phyloP scores from a whole-genome alignment of 2,888 invertebrate genomes.

The Hyles lineata region DNA sequence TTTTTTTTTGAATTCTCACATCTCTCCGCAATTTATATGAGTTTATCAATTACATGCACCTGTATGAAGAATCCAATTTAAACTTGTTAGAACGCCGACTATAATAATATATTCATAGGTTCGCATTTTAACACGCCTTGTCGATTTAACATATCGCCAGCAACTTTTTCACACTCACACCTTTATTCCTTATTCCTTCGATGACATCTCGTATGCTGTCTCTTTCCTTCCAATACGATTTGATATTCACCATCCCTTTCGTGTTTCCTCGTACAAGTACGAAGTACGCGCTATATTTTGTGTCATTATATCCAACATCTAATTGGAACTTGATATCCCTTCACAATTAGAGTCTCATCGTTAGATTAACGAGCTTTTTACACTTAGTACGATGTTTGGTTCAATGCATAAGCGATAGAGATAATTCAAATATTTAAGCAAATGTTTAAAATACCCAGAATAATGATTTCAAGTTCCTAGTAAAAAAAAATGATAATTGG shows the following conservation, averaged over 20 bases:
- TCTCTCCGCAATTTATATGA: not conserved
- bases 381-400: constrained; percentile 46
- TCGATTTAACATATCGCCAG: constrained; percentile 4
- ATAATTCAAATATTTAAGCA: not conserved
- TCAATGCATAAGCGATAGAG: constrained; percentile 36
- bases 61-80: constrained; percentile 3
- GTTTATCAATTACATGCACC: not conserved
- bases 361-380: constrained; percentile 78
- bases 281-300: constrained; percentile 43
- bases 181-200: constrained; percentile 1
- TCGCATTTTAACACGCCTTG: not conserved
- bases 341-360: constrained; percentile 73
- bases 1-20: not conserved
- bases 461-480: not conserved
- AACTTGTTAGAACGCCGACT: not conserved
- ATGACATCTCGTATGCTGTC: constrained; percentile 14
- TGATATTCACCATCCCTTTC: constrained; percentile 21
- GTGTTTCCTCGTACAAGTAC: constrained; percentile 1
- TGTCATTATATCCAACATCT: constrained; percentile 72
- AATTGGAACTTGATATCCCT: constrained; percentile 82
- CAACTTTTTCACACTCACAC: constrained; percentile 11
- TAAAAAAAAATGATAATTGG: not conserved
- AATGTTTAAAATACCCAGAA: not conserved
- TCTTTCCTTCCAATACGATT: constrained; percentile 4
- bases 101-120: not conserved